A percentile compares a stretch with the other conserved stretches of the same genome.
Conservation (phyloP, 2,113 vertebrate species). For the Heterocephalus glaber region DNA sequence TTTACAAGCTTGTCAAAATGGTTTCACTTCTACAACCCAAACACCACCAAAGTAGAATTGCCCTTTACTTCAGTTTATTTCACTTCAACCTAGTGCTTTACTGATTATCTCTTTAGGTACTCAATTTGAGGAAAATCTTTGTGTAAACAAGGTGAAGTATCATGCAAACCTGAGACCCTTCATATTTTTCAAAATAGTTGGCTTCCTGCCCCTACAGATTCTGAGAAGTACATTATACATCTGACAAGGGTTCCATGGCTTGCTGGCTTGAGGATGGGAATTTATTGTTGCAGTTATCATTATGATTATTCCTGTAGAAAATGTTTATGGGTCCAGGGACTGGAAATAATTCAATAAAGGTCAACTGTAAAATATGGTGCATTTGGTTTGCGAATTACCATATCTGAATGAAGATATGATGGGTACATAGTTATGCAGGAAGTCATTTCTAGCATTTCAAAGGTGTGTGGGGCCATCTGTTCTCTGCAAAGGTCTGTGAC, state of each 20-base stretch:
- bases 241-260: not conserved
- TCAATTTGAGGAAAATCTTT: not conserved
- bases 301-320: conserved; percentile 30
- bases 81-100: not conserved
- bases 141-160: not conserved
- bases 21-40: not conserved
- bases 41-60: not conserved
- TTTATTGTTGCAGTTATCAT: not conserved
- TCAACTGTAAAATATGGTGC: conserved; percentile 37
- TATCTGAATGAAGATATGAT: conserved; percentile 2
- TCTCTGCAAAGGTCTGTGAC: conserved; percentile 52
- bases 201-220: not conserved
- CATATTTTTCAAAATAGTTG: not conserved
- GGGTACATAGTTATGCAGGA: not conserved
- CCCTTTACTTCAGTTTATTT: not conserved
- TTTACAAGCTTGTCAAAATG: conserved; percentile 4
- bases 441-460: conserved; percentile 66
- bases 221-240: not conserved
- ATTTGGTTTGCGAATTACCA: conserved; percentile 53
- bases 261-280: not conserved
- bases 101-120: not conserved
- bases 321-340: not conserved
- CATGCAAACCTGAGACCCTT: not conserved
- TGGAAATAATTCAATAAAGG: conserved; percentile 19
- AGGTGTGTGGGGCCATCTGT: conserved; percentile 69